A percentile compares a stretch with the other conserved stretches of the same genome.
These are phyloP conservation scores for Imbricaverruca yamaguchii DNA, from an alignment of 2,888 invertebrate species.

Conservation along the genomic window DNA sequence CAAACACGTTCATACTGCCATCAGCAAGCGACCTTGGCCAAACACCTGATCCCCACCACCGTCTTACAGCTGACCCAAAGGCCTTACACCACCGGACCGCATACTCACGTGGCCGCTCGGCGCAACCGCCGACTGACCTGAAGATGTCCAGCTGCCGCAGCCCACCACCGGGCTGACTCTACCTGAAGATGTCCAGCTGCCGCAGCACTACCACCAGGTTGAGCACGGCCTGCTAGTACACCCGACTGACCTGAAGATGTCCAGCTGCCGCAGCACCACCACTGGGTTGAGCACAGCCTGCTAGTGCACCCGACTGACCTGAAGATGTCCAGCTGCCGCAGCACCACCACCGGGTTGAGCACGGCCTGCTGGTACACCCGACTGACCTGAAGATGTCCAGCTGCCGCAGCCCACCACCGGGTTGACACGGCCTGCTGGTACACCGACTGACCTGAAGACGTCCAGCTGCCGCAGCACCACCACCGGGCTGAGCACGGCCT, in stretches of 20 bases:
- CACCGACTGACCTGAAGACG: too few relatives aligned
- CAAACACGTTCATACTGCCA: too few relatives aligned
- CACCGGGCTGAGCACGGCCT: too few relatives aligned
- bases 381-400: conserved; percentile 45
- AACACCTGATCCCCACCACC: too few relatives aligned
- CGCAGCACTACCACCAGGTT: conserved; percentile 32
- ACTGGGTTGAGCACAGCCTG: conserved; percentile 54
- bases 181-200: conserved; percentile 9
- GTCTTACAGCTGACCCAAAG: too few relatives aligned
- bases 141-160: conserved; percentile 1
- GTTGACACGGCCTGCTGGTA: too few relatives aligned
- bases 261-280: conserved; percentile 8
- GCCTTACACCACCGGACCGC: too few relatives aligned
- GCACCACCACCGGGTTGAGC: conserved; percentile 39
- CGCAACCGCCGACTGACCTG: conserved; percentile 34
- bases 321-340: conserved; percentile 7
- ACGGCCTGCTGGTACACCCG: conserved; percentile 72
- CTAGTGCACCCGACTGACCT: conserved; percentile 46
- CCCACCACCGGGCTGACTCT: neutral
- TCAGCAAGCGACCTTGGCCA: too few relatives aligned
- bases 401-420: too few relatives aligned
- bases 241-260: neutral
- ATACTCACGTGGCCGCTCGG: too few relatives aligned
- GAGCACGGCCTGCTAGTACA: conserved; percentile 65
- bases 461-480: too few relatives aligned